A percentile compares a stretch with the other conserved stretches of the same genome.
These are phyloP conservation scores for Pseudochirops cupreus DNA, from an alignment of 2,797 vertebrate species.

Conservation along the genomic window DNA sequence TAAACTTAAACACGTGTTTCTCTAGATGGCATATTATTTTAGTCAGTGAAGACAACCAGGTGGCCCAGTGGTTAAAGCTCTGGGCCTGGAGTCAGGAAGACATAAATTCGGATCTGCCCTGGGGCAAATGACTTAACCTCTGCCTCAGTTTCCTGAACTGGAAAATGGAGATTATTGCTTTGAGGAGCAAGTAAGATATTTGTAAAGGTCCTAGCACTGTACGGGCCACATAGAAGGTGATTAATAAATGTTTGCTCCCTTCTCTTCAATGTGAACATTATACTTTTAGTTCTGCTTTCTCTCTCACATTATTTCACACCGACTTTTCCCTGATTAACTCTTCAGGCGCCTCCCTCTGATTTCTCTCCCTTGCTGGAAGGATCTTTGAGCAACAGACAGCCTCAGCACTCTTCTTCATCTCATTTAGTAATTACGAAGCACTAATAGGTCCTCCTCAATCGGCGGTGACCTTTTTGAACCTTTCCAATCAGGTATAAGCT, in stretches of 20 bases:
- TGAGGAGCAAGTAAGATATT: not conserved
- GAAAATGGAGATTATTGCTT: not conserved
- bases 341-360: not conserved
- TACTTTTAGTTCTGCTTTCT: not conserved
- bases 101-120: not conserved
- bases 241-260: constrained; percentile 33
- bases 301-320: not conserved
- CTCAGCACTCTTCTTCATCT: constrained; percentile 45
- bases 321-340: not conserved
- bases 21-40: not conserved
- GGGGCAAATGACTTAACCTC: not conserved
- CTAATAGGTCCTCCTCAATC: constrained; percentile 50
- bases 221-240: not conserved
- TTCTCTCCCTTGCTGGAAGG: not conserved
- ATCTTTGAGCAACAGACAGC: constrained; percentile 23
- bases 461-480: constrained; percentile 53
- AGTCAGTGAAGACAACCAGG: too few relatives aligned
- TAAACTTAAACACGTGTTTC: not conserved
- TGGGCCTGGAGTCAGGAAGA: not conserved
- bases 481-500: constrained; percentile 56
- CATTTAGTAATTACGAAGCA: constrained; percentile 58
- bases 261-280: not conserved
- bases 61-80: not conserved
- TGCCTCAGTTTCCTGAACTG: constrained; percentile 17
- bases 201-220: not conserved